Conservation (phyloP, 2,113 vertebrate genomes). For the Bos indicus region DNA sequence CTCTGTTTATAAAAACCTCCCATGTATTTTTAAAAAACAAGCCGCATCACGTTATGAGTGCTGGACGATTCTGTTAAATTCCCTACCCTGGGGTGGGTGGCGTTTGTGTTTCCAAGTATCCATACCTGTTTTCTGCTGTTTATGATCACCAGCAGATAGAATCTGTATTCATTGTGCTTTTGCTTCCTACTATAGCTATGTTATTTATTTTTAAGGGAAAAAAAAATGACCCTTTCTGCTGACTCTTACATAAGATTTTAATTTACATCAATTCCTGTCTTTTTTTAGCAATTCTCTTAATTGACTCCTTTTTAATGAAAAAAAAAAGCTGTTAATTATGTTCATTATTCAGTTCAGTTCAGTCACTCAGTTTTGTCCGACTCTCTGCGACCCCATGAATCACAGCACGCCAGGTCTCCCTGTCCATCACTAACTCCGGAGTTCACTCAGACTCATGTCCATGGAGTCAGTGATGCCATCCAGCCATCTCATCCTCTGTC, state of each 20-base stretch:
- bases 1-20: background rate
- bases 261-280: background rate
- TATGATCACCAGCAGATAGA: too few relatives aligned
- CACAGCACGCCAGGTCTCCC: too few relatives aligned
- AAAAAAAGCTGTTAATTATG: background rate
- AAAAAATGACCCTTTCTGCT: background rate
- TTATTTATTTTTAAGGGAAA: background rate
- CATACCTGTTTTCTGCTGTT: fast-evolving
- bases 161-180: fast-evolving
- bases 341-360: too few relatives aligned
- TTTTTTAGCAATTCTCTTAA: background rate
- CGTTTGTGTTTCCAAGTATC: background rate
- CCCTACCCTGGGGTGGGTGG: background rate
- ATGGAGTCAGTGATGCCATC: too few relatives aligned
- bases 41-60: background rate
- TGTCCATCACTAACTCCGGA: too few relatives aligned
- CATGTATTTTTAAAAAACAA: background rate
- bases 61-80: background rate
- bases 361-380: too few relatives aligned
- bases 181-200: background rate
- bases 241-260: background rate
- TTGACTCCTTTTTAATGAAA: background rate
- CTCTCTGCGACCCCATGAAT: too few relatives aligned
- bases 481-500: too few relatives aligned
- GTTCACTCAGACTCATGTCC: too few relatives aligned